Conservation (phyloP, 1,140 invertebrate genomes). For the Ladona fulva region DNA sequence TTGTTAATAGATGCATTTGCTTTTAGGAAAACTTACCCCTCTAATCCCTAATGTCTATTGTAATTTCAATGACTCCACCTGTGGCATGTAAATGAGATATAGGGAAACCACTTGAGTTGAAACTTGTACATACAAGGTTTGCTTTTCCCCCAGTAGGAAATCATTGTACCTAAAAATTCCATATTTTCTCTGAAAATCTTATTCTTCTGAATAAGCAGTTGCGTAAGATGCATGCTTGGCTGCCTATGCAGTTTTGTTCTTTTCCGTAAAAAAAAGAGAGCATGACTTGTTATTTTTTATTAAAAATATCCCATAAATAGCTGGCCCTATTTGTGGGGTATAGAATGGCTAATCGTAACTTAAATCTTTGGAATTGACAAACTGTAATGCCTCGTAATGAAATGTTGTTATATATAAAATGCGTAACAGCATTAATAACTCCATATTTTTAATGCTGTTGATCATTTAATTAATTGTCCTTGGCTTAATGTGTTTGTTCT, state of each 20-base stretch:
- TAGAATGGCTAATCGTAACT: neutral
- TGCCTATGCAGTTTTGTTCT: conserved; percentile 1
- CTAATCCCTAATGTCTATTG: neutral
- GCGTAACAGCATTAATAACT: neutral
- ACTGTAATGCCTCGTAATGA: neutral
- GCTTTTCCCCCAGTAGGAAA: neutral
- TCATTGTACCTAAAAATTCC: neutral
- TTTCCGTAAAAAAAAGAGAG: neutral
- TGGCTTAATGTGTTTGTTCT: neutral
- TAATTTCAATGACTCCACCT: neutral
- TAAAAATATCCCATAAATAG: neutral
- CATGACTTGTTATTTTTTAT: conserved; percentile 1
- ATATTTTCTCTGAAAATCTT: neutral
- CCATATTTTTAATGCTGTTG: conserved; percentile 2
- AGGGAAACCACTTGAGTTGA: neutral
- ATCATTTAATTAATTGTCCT: neutral
- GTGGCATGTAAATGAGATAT: neutral
- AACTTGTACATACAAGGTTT: neutral
- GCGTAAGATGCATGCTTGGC: neutral
- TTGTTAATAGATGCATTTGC: conserved; percentile 7
- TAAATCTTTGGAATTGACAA: conserved; percentile 3
- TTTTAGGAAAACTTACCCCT: neutral
- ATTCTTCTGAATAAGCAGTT: neutral
- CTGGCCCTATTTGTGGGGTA: conserved; percentile 2
- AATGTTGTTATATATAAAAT: neutral